Conservation (phyloP, 2,113 vertebrate species). For the Petaurus breviceps region DNA sequence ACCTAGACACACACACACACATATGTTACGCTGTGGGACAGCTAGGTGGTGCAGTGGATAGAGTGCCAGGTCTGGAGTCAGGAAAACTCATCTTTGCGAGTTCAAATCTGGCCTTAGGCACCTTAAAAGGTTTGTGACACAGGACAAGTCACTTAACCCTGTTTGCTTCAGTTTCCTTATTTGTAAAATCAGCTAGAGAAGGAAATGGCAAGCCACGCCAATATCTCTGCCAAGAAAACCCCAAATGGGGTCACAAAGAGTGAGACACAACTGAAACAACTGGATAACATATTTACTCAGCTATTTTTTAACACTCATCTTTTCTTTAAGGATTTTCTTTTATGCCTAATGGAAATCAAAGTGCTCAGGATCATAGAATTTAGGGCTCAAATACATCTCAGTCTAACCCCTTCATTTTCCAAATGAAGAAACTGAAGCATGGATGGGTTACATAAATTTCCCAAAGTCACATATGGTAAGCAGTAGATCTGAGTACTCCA, state of each 20-base stretch:
- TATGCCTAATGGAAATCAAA: not conserved
- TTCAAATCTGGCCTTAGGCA: not conserved
- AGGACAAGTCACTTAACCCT: not conserved
- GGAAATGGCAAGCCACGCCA: not conserved
- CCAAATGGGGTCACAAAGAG: not conserved
- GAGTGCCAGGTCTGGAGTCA: too few relatives aligned
- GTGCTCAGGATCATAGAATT: not conserved
- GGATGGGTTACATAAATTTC: not conserved
- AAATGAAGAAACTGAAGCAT: not conserved
- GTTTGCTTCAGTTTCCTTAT: not conserved
- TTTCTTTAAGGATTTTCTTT: not conserved
- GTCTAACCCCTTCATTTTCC: not conserved
- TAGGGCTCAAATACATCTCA: not conserved
- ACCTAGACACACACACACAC: too few relatives aligned
- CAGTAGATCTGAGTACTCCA: not conserved
- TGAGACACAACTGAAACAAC: not conserved
- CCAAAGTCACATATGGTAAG: not conserved
- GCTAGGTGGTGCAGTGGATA: too few relatives aligned
- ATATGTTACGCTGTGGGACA: too few relatives aligned
- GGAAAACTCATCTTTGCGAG: not conserved
- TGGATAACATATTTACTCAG: not conserved
- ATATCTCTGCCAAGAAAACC: not conserved
- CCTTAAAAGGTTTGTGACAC: not conserved
- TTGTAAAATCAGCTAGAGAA: not conserved
- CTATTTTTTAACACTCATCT: not conserved